Conservation (phyloP, 2,797 vertebrate genomes). For the Myotis daubentonii region DNA sequence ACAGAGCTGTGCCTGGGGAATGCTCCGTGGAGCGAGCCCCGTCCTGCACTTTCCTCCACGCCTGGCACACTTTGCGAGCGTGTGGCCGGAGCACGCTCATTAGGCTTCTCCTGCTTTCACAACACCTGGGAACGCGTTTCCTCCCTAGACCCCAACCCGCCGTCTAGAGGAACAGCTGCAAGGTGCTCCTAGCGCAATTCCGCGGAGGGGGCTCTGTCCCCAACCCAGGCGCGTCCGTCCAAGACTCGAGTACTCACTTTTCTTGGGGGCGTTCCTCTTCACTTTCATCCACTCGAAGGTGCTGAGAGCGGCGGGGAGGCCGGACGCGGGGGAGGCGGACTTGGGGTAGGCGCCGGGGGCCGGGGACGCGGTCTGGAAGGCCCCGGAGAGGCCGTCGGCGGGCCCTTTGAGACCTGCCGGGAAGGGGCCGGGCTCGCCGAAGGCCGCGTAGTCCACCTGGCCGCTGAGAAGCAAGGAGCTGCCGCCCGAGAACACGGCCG, state of each 20-base stretch:
- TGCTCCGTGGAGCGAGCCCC: background rate
- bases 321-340: slow-evolving; percentile 67
- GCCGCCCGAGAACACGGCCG: slow-evolving; percentile 77
- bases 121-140: background rate
- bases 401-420: slow-evolving; percentile 64
- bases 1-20: background rate
- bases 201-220: background rate
- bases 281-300: slow-evolving; percentile 90
- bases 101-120: background rate
- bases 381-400: slow-evolving; percentile 51
- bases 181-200: background rate
- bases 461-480: slow-evolving; percentile 75
- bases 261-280: slow-evolving; percentile 84
- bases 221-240: background rate
- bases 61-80: background rate
- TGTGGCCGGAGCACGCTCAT: background rate
- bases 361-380: slow-evolving; percentile 77
- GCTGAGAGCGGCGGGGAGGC: slow-evolving; percentile 70
- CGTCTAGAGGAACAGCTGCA: background rate
- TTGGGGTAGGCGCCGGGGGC: slow-evolving; percentile 72
- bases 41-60: background rate
- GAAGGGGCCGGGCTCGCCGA: slow-evolving; percentile 64
- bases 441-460: slow-evolving; percentile 67
- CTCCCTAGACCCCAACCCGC: background rate
- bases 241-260: slow-evolving; percentile 82